Conservation (phyloP, 1,140 invertebrate genomes). For the Meloidogyne floridensis region DNA sequence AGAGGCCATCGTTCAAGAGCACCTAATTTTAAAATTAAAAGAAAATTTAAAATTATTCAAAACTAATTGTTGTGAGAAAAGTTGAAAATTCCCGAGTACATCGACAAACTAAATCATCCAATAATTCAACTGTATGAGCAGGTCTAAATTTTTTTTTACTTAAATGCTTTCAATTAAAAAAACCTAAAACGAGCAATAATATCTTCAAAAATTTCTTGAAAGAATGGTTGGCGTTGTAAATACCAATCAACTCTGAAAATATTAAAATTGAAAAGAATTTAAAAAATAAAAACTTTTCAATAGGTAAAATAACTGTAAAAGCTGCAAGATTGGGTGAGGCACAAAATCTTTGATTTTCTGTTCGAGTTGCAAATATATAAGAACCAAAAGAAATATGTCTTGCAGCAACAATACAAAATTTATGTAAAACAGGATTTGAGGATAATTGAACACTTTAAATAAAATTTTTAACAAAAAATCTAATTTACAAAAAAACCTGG, state of each 20-base stretch:
- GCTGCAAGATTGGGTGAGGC: constrained; percentile 13
- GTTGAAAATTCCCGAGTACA: constrained; percentile 33
- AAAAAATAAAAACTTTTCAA: constrained; percentile 23
- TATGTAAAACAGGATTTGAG: constrained; percentile 44
- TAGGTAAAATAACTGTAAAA: constrained; percentile 37
- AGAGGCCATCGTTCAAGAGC: constrained; percentile 40
- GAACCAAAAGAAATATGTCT: constrained; percentile 28
- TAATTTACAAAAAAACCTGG: constrained; percentile 25
- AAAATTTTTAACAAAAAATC: background rate
- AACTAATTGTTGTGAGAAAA: constrained; percentile 1
- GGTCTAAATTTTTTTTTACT: constrained; percentile 23
- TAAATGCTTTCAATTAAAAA: background rate
- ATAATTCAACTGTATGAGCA: constrained; percentile 25
- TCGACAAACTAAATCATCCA: constrained; percentile 37
- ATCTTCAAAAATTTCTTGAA: constrained; percentile 43
- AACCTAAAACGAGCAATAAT: constrained; percentile 35
- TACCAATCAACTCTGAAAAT: constrained; percentile 42
- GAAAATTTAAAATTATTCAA: background rate
- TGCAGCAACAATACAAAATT: constrained; percentile 40
- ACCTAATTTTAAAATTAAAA: constrained; percentile 40
- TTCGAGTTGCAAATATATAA: constrained; percentile 28
- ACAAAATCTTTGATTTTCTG: constrained; percentile 7
- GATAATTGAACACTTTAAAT: constrained; percentile 41
- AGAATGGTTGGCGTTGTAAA: constrained; percentile 26
- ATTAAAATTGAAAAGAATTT: background rate